Conservation (phyloP, 2,797 vertebrate species). For the Ceyx erithaca region DNA sequence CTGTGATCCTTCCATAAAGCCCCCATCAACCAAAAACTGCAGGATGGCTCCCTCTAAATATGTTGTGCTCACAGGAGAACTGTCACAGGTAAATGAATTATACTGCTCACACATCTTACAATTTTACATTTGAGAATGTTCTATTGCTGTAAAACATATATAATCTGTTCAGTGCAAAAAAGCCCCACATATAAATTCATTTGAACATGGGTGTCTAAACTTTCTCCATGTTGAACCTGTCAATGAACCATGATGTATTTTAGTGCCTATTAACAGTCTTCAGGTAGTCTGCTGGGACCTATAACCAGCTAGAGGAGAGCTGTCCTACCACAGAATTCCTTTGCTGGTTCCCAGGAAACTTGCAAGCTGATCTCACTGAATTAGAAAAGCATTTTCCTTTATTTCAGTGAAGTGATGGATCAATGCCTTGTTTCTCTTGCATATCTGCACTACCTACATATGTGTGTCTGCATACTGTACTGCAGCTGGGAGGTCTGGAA, state of each 20-base stretch:
- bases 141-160: neutral
- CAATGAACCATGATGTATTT: neutral
- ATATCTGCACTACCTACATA: neutral
- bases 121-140: neutral
- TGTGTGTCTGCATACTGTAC: rapidly evolving
- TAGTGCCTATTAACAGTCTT: neutral
- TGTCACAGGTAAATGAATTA: conserved; percentile 84
- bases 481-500: neutral
- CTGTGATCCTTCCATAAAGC: conserved; percentile 81
- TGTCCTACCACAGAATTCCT: neutral
- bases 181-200: neutral
- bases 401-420: neutral
- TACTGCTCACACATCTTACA: neutral
- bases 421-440: neutral
- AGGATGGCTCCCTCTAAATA: conserved; percentile 78
- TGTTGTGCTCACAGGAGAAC: conserved; percentile 85
- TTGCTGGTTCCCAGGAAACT: neutral
- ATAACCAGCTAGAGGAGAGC: neutral
- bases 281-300: neutral
- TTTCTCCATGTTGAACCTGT: neutral
- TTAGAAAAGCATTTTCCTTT: neutral
- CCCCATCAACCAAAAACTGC: conserved; percentile 79
- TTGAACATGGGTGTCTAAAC: neutral
- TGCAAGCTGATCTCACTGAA: neutral
- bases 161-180: neutral